A percentile compares a stretch with the other conserved stretches of the same genome.
Evolutionary conservation across 2,797 vertebrate species (phyloP).

Genomic region (Graptemys geographica): DNA sequence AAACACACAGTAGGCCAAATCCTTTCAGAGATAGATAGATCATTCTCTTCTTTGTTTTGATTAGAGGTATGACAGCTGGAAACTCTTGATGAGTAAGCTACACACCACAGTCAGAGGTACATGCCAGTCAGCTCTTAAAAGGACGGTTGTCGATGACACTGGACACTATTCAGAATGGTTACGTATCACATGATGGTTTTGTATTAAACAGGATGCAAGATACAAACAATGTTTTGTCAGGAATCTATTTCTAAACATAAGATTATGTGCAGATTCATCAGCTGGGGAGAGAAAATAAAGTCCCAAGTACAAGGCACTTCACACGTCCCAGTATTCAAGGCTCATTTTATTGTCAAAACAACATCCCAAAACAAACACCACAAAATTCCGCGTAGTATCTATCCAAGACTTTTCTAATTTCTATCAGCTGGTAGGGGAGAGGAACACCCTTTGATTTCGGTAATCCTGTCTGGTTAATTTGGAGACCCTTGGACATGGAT

Average conservation of each 20-base stretch:
- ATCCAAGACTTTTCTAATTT: no score
- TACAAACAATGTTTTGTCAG: neutral
- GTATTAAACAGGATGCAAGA: constrained; percentile 30
- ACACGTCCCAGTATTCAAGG: no score
- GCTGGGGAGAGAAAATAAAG: neutral
- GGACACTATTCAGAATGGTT: no score
- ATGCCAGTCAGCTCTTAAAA: no score
- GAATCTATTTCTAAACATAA: constrained; percentile 5
- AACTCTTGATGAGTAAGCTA: constrained; percentile 19
- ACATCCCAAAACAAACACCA: no score
- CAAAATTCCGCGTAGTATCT: no score
- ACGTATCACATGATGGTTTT: constrained; percentile 48
- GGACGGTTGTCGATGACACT: no score
- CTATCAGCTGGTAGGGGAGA: neutral
- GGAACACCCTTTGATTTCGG: neutral
- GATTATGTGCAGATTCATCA: constrained; percentile 19
- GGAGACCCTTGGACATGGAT: neutral
- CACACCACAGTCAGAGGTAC: neutral
- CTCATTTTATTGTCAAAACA: no score
- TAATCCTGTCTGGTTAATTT: neutral
- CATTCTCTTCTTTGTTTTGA: constrained; percentile 21
- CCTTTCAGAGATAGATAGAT: constrained; percentile 43
- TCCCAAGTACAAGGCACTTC: no score
- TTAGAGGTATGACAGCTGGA: constrained; percentile 21
- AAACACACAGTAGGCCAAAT: constrained; percentile 32